Base-by-base conservation (phyloP, 2,888 invertebrate genomes). In the Amphipoea oculea region DNA sequence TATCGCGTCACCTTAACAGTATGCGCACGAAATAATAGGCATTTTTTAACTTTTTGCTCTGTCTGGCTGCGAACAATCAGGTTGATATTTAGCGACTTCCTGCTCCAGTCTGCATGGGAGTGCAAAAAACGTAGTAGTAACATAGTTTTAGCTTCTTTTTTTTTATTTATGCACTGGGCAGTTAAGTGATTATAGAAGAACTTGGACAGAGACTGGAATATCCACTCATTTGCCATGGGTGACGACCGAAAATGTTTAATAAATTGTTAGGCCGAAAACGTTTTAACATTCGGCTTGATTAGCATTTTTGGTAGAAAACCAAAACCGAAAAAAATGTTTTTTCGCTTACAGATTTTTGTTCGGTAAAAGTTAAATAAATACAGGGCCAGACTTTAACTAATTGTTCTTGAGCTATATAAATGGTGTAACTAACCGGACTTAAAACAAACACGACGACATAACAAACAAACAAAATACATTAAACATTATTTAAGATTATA, bases 1-100 rank as follows among this genome's bases (percentile, higher is more conserved):
- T 11, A 48, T n/a, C n/a, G 45, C 9, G 4, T 80, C 74, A 2
- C 67, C 86, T 89, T 89, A 88, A 73, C 81, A 78, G 48, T 40
- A 68, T 12, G n/a, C 14, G 45, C 73, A 40, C n/a, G 12, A 48
- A 63, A 7, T 76, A 45, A 54, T 60, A 71, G 48, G 20, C 20
- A 60, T 67, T 75, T 20, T 75, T 20, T 71, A 7, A 69, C 66
- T 81, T 82, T 81, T 79, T 77, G 73, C 63, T 69, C n/a, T 17
- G 76, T 67, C 73, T 73, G 54, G 29, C 11, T 54, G 5, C 29
- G 60, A 66, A 40, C 40, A 57, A 78, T 54, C 68, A 71, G 14
- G 66, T 75, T 83, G 60, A 54, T 78, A 83, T 81, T 73, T 79
- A 66, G n/a, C 20, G 14, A 6, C 29, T 54, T 54, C 78, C 62